Evolutionary conservation across 2,113 vertebrate species (phyloP), one percentile per base, ranked within the genome.

Genomic region (Phalacrocorax carbo): DNA sequence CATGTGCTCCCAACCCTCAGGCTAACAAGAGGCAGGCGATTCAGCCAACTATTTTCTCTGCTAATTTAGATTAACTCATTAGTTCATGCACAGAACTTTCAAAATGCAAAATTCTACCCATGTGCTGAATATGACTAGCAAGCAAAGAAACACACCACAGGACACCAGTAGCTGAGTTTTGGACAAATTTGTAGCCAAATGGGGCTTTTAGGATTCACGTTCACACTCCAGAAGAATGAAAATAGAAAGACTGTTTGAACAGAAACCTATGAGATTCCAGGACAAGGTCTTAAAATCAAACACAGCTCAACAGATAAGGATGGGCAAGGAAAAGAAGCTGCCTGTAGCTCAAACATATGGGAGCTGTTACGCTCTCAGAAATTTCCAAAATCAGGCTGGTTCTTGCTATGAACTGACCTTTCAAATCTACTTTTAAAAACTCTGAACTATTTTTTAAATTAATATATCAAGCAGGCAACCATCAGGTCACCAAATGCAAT

Each of bases 11-110:
- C 48, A 90, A 0, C 75, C 66, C 64, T 90, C 64, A 78, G 49
- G 54, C 54, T 82, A 86, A 77, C 21, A 52, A 94, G 80, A 83
- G 10, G 38, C 13, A 86, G 82, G 51, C 9, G 84, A 48, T 84
- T 75, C 80, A 83, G 90, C 61, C 62, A 79, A 38, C 77, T 65
- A 49, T 89, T 91, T 91, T 77, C 46, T 69, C 51, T 62, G 26
- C 17, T 91, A 55, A 93, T 91, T 90, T 85, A 70, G 48, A 82
- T 94, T 80, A 90, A 93, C 51, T 87, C 55, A 42, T 82, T 32
- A 38, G 82, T 40, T 51, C 38, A 23, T 32, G 9, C 19, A 51
- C n/a, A 55, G 9, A 62, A 70, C 32, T 90, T 91, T 51, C 21
- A 60, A 51, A 95, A 66, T 30, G 3, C 16, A 82, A 90, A 85